These are phyloP conservation scores for Alosa alosa DNA, from an alignment of 2,113 vertebrate species.

Conservation along the genomic window DNA sequence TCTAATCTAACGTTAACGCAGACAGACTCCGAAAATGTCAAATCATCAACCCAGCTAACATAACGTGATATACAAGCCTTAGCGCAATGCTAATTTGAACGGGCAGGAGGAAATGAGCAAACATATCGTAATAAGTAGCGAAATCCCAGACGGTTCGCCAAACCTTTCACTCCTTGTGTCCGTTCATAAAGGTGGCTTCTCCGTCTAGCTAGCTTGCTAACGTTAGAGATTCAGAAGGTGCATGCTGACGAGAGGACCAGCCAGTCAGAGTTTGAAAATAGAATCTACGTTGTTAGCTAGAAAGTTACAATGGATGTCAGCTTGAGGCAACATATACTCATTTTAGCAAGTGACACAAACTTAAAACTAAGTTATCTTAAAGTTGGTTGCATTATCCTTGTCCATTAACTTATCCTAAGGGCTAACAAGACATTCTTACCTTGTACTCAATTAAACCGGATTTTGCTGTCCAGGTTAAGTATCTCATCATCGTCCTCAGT, in stretches of 20 bases:
- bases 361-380: background rate
- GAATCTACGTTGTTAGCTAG: background rate
- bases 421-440: background rate
- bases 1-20: too few species aligned
- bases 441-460: background rate
- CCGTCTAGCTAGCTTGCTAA: background rate
- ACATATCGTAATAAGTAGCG: background rate
- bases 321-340: background rate
- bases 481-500: background rate
- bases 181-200: background rate
- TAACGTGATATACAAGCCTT: background rate
- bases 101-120: background rate
- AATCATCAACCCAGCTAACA: background rate
- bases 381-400: background rate
- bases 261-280: background rate
- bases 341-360: background rate
- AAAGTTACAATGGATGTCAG: background rate
- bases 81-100: background rate
- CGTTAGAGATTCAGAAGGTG: background rate
- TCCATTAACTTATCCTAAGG: background rate
- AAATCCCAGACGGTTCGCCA: background rate
- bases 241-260: background rate
- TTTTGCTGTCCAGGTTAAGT: background rate
- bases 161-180: background rate
- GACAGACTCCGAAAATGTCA: background rate